Percentiles rank a stretch among this genome's conserved stretches.
These are phyloP conservation scores for Stichodactyla helianthus DNA, from an alignment of 64 coral and sea anemone species.

Conservation along the genomic window DNA sequence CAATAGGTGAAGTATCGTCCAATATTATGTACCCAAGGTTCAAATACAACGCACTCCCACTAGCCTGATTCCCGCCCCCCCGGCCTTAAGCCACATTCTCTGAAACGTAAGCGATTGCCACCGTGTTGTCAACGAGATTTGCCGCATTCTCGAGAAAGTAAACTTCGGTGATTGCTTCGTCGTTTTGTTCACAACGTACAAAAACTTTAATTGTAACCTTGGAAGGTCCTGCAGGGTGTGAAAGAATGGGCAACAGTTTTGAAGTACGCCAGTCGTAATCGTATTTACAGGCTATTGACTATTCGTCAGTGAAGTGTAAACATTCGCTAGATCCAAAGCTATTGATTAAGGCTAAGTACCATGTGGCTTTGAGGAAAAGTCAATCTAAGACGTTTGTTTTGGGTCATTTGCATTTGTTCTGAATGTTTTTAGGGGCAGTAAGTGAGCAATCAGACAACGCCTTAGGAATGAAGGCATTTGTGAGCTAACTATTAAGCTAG, in stretches of 20 bases:
- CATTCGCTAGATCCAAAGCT: neutral
- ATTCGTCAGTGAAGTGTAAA: conserved; percentile 17
- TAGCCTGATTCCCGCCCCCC: conserved; percentile 12
- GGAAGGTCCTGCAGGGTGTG: neutral
- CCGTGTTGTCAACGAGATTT: neutral
- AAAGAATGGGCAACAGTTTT: conserved; percentile 12
- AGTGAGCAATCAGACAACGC: conserved; percentile 7
- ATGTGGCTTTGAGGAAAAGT: conserved; percentile 8
- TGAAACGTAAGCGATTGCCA: neutral
- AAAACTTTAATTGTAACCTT: neutral
- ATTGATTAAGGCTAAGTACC: conserved; percentile 15
- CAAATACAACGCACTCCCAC: conserved; percentile 26
- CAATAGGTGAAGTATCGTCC: conserved; percentile 25
- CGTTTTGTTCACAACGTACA: neutral
- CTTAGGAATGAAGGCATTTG: neutral
- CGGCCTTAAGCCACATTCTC: neutral
- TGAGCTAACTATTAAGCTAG: neutral
- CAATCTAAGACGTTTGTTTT: conserved; percentile 19
- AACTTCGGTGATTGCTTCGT: neutral
- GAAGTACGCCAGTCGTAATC: conserved; percentile 12
- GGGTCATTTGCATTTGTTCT: conserved; percentile 1
- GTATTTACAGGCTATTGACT: conserved; percentile 18
- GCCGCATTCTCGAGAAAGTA: neutral
- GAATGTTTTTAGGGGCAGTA: neutral
- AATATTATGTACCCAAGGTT: conserved; percentile 15